Evolutionary conservation across 92 coral and sea anemone species (phyloP), one percentile per base, ranked within the genome.

Genomic region (Phenganax marumi): DNA sequence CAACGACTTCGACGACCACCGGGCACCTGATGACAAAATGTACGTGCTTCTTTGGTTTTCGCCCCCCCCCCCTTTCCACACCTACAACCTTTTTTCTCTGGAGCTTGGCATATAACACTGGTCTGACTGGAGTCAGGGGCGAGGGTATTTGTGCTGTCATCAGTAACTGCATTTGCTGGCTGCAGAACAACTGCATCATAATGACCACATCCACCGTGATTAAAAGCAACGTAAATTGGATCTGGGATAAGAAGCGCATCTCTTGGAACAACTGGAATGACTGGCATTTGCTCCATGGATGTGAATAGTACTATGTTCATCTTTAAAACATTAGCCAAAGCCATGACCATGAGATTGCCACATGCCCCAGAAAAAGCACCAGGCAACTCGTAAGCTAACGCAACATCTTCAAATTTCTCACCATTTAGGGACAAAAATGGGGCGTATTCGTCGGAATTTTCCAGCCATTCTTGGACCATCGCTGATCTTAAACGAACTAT

Each of bases 31-130:
- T 54, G 60, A 54, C 60, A 54, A 54, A 54, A 54, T 10, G 60
- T 54, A 10, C 60, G 60, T 54, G 10, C 60, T 10, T 17, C 17
- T 54, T 54, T 10, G 60, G 11, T 54, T 54, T 54, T 54, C 17
- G 60, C 60, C 17, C 60, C 60, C 60, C 60, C 17, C n/a, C n/a
- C n/a, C n/a, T 54, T 54, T 54, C 60, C 60, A 54, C 60, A 54
- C 17, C 17, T 54, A 54, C 60, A 54, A 10, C 17, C 17, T 54
- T 17, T 54, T 10, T 54, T 10, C 11, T 17, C 10, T 54, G 10
- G 10, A 10, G 60, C 60, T 17, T 54, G 10, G 11, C 60, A 54
- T 54, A 17, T 10, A 54, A 54, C 60, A 10, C 17, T 54, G 11
- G 17, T 54, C 60, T 54, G 60, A 17, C 17, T 54, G 60, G 60